These are phyloP conservation scores for Apeltes quadracus DNA, from an alignment of 2,113 vertebrate species.

Conservation along the genomic window DNA sequence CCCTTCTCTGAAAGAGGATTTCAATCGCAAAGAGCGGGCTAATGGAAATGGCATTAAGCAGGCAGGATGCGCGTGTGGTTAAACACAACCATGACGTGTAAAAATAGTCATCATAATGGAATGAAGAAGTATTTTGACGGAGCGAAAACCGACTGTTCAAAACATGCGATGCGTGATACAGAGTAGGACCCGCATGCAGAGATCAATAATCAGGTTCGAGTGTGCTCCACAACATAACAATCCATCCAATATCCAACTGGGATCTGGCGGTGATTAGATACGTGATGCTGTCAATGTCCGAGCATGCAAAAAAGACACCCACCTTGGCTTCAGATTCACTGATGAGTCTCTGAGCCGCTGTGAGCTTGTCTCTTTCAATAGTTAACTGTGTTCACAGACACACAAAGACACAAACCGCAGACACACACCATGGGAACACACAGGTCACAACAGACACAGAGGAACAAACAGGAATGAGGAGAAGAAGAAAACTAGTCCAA, in stretches of 20 bases:
- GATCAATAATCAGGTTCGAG: constrained; percentile 7
- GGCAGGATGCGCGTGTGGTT: constrained; percentile 14
- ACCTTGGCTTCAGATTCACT: constrained; percentile 81
- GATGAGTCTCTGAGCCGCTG: constrained; percentile 80
- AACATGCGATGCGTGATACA: background rate
- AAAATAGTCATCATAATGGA: background rate
- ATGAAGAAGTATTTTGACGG: background rate
- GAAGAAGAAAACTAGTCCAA: constrained; percentile 49
- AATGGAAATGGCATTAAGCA: constrained; percentile 57
- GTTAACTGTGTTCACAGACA: constrained; percentile 77
- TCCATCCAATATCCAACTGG: background rate
- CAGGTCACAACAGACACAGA: constrained; percentile 47
- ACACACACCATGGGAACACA: constrained; percentile 34
- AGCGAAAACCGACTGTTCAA: background rate
- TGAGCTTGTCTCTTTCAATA: constrained; percentile 81
- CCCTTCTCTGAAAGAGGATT: constrained; percentile 66
- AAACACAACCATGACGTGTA: constrained; percentile 4
- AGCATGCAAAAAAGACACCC: constrained; percentile 72
- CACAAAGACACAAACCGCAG: constrained; percentile 41
- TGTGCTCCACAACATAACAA: background rate
- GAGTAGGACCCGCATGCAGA: constrained; percentile 7
- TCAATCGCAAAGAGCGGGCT: constrained; percentile 68
- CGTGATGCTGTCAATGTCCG: constrained; percentile 24
- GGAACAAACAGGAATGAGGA: constrained; percentile 58
- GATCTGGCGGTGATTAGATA: constrained; percentile 39